Percentiles rank a stretch among this genome's conserved stretches.
phyloP scores from a whole-genome alignment of 23 tunicate species.

The Aplidium turbinatum region DNA sequence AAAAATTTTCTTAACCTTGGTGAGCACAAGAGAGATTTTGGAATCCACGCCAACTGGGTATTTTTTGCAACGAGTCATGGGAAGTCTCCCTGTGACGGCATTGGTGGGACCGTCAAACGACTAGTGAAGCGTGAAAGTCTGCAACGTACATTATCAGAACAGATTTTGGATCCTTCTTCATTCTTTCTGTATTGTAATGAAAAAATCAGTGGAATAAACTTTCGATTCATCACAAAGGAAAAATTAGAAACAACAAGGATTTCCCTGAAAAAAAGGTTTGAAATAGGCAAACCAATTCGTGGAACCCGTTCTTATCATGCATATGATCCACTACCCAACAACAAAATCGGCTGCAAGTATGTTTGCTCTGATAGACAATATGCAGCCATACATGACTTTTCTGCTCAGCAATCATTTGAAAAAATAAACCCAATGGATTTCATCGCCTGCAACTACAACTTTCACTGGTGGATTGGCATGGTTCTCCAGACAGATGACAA shows the following conservation, averaged over 20 bases:
- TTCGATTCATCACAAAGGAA: neutral
- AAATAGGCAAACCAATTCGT: neutral
- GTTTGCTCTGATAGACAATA: neutral
- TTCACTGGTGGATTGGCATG: slow-evolving; percentile 14
- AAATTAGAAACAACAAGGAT: neutral
- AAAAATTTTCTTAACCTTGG: slow-evolving; percentile 18
- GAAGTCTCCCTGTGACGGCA: slow-evolving; percentile 24
- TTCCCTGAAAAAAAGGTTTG: neutral
- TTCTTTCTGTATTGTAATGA: neutral
- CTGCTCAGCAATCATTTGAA: neutral
- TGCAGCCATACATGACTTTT: neutral
- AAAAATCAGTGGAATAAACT: slow-evolving; percentile 1
- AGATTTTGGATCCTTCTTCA: neutral
- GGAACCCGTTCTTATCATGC: slow-evolving; percentile 7
- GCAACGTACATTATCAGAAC: neutral
- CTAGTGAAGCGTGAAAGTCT: slow-evolving; percentile 18
- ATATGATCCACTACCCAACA: neutral
- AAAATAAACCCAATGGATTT: neutral
- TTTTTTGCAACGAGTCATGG: slow-evolving; percentile 26
- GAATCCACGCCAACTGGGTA: neutral
- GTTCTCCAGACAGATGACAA: too few species aligned
- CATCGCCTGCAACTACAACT: slow-evolving; percentile 3
- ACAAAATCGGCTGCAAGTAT: slow-evolving; percentile 8
- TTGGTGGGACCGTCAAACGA: slow-evolving; percentile 18
- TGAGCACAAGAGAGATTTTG: slow-evolving; percentile 6